Conservation (phyloP, 2,888 invertebrate species). For the Aquatica leii region DNA sequence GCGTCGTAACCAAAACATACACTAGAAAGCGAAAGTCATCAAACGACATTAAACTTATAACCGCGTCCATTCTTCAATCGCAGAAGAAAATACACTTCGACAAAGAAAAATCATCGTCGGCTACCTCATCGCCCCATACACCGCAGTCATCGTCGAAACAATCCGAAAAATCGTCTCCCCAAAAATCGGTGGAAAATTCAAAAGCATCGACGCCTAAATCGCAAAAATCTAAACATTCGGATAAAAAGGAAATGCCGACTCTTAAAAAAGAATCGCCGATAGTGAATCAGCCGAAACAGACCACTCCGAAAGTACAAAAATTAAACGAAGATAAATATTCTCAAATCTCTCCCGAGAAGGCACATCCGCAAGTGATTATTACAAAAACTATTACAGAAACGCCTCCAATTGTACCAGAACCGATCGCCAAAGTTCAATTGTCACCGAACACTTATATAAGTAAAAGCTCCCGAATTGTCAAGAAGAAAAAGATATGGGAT, state of each 20-base stretch:
- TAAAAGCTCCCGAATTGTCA: constrained; percentile 68
- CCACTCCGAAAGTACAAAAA: not conserved
- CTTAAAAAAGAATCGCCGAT: constrained; percentile 1
- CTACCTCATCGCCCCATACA: not conserved
- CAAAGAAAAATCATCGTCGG: not conserved
- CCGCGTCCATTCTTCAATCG: not conserved
- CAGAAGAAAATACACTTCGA: not conserved
- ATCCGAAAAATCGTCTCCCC: too few species aligned
- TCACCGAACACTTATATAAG: constrained; percentile 54
- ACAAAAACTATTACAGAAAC: not conserved
- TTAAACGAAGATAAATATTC: not conserved
- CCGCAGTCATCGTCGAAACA: not conserved
- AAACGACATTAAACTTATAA: constrained; percentile 34
- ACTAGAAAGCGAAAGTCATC: constrained; percentile 56
- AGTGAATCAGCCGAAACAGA: not conserved
- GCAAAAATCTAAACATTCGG: too few species aligned
- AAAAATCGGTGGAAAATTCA: not conserved
- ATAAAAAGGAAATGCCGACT: constrained; percentile 1
- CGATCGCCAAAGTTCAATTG: not conserved
- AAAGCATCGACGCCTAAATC: not conserved
- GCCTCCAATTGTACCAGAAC: not conserved
- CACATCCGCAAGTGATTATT: not conserved
- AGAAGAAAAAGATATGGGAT: constrained; percentile 79
- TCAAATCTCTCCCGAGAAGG: not conserved
- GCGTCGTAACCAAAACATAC: constrained; percentile 56